A percentile compares a stretch with the other conserved stretches of the same genome.
These are phyloP conservation scores for Ditula angustiorana DNA, from an alignment of 2,888 invertebrate genomes.

Conservation along the genomic window DNA sequence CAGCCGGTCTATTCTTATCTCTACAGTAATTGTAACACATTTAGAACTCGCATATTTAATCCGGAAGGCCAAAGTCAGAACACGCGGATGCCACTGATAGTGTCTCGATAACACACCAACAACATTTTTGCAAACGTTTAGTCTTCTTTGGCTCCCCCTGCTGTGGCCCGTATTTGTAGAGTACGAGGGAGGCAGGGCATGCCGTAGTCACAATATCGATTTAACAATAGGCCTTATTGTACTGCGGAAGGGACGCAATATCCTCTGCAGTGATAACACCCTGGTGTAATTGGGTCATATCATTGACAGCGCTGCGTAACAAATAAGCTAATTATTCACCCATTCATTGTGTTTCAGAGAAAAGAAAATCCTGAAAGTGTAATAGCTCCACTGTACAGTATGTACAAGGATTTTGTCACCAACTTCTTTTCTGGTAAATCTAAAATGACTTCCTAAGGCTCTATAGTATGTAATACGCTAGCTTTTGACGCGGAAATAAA, in stretches of 20 bases:
- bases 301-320: constrained; percentile 69
- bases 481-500: no score
- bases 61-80: constrained; percentile 57
- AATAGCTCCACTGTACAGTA: constrained; percentile 62
- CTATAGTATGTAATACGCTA: no score
- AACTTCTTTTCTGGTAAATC: constrained; percentile 73
- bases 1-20: neutral
- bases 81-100: constrained; percentile 35
- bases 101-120: neutral
- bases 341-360: constrained; percentile 56
- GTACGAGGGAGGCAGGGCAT: constrained; percentile 28
- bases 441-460: no score
- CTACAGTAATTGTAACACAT: constrained; percentile 8
- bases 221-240: constrained; percentile 34
- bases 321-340: no score
- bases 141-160: neutral
- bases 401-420: constrained; percentile 70
- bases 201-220: constrained; percentile 13
- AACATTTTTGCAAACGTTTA: constrained; percentile 14
- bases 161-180: neutral
- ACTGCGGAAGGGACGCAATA: constrained; percentile 56
- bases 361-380: constrained; percentile 69
- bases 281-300: constrained; percentile 73
- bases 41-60: constrained; percentile 20
- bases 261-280: constrained; percentile 70